phyloP scores from a whole-genome alignment of 2,113 vertebrate species.

The Campylomormyrus numenius region DNA sequence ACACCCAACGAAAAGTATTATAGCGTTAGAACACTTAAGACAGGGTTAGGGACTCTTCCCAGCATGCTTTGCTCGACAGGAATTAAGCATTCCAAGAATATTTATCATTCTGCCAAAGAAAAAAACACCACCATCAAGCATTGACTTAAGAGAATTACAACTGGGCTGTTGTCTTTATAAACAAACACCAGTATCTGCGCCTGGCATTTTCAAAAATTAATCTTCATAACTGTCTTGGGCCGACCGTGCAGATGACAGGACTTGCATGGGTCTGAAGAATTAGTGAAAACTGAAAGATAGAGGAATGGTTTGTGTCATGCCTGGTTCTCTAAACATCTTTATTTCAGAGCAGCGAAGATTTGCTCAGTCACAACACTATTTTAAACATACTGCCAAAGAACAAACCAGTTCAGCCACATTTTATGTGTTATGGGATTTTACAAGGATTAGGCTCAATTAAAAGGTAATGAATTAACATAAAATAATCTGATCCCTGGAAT shows the following conservation, averaged over 20 bases:
- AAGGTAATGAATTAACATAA: constrained; percentile 43
- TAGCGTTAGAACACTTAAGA: not conserved
- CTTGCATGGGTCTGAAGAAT: not conserved
- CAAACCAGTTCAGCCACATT: constrained; percentile 29
- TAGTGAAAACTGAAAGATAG: constrained; percentile 21
- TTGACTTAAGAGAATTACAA: not conserved
- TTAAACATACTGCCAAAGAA: constrained; percentile 40
- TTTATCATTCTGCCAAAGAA: not conserved
- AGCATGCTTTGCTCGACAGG: not conserved
- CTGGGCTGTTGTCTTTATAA: not conserved
- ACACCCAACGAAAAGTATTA: not conserved
- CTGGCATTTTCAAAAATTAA: not conserved
- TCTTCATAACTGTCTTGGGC: not conserved
- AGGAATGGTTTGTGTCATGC: not conserved
- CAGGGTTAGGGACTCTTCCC: not conserved
- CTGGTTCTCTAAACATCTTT: constrained; percentile 34
- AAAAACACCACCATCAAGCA: not conserved
- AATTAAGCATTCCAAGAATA: not conserved
- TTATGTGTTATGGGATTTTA: constrained; percentile 22
- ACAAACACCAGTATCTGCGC: not conserved
- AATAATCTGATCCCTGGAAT: constrained; percentile 22
- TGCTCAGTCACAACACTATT: constrained; percentile 26
- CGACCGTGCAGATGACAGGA: not conserved
- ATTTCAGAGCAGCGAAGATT: constrained; percentile 40
- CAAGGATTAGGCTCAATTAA: constrained; percentile 25